phyloP scores from a whole-genome alignment of 2,888 invertebrate species.

The Koerneria pararmatus region DNA sequence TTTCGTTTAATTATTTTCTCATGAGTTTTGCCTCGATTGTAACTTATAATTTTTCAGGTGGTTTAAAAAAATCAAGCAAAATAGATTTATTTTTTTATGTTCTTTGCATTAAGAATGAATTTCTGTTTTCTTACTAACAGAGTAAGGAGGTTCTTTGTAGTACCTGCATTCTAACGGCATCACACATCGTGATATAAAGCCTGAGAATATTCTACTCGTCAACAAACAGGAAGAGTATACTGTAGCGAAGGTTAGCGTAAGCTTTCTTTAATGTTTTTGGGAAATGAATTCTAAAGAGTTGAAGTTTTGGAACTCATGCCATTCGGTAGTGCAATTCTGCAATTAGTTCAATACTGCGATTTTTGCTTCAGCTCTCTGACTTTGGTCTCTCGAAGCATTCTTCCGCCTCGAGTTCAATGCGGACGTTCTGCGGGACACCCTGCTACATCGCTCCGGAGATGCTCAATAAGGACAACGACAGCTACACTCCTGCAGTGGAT shows the following conservation, averaged over 20 bases:
- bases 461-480: conserved; percentile 61
- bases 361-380: conserved; percentile 70
- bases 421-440: conserved; percentile 85
- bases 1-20: no score
- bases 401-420: conserved; percentile 66
- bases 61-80: neutral
- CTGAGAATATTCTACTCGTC: conserved; percentile 69
- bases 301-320: no score
- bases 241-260: conserved; percentile 69
- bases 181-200: conserved; percentile 69
- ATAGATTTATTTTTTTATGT: neutral
- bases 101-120: neutral
- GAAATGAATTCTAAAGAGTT: no score
- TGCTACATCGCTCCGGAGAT: conserved; percentile 86
- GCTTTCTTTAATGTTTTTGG: neutral
- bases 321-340: neutral
- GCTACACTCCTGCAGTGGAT: conserved; percentile 39
- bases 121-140: conserved; percentile 20
- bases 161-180: conserved; percentile 78
- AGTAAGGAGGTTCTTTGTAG: conserved; percentile 60
- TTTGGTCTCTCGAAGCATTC: conserved; percentile 80
- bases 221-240: conserved; percentile 67
- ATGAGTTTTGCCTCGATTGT: no score
- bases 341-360: neutral
- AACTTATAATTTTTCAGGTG: neutral